Base-by-base conservation (phyloP, 2,888 invertebrate genomes). In the Diarsia brunnea region DNA sequence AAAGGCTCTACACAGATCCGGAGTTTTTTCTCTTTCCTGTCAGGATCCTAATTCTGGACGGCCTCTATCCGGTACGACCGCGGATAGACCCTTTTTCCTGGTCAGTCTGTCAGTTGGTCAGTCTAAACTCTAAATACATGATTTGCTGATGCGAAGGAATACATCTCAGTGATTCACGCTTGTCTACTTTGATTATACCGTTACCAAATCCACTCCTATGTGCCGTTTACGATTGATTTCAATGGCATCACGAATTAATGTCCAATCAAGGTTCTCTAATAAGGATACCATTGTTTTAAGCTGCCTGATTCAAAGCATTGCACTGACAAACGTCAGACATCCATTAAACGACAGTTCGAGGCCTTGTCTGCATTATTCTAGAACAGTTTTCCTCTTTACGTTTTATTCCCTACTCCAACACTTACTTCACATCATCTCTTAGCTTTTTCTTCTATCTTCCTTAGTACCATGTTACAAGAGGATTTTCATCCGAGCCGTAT, bases 261-360 rank as follows among this genome's bases (percentile, higher is more conserved):
- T n/a, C 0, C 27, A 55, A n/a, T 68, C 51, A 38, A 75, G 49
- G 51, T 67, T 31, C 4, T 58, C 31, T 27, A 27, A 74, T 55
- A 45, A 72, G 47, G 61, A 31, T 16, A 27, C 79, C 27, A 79
- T 78, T 74, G 38, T 68, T 38, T 38, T 27, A 21, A 11, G 64
- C 14, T 81, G 53, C 21, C 10, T 64, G 27, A 63, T 49, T 58
- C 24, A 47, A 67, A 67, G 38, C 45, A 64, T 27, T 14, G n/a
- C 19, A 24, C 7, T 53, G 60, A n/a, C 65, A 53, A n/a, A n/a
- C 63, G 5, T 45, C 14, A 31, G 63, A 45, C 47, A 53, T 69
- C 45, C 49, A 24, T 21, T 63, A 31, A 0, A 27, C 47, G 14
- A 53, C 47, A 43, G 5, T 45, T 67, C 55, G 45, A 68, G 55